Evolutionary conservation across 2,888 invertebrate species (phyloP), one percentile per base, ranked within the genome.

Genomic region (Neocrepidodera transversa): DNA sequence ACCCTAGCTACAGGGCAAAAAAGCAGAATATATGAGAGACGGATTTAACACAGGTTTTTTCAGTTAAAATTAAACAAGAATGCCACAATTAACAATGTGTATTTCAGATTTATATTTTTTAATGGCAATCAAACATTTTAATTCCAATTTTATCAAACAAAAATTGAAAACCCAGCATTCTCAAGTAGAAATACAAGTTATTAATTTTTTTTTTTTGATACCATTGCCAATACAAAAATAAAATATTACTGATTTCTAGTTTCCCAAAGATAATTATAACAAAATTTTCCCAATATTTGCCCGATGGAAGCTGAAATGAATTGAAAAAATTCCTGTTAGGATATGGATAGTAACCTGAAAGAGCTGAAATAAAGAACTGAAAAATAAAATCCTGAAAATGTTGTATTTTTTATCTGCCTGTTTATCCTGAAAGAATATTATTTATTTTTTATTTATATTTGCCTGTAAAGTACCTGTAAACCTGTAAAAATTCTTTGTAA

Each of bases 1-100:
- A 78, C 79, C 79, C 78, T 78, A 78, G 79, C 79, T 79, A 79
- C 72, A 78, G 79, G 79, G 78, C 79, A 79, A 75, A 79, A 78
- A 74, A 79, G 75, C 74, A 79, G 71, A 73, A 70, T 66, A 67
- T 57, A 72, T 73, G 60, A 72, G 72, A 70, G 72, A 71, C 51
- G 64, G 54, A 62, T 58, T 42, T 40, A 59, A 63, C 42, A 64
- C 49, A 55, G 40, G 54, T 60, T 57, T 49, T 47, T 48, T 52
- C 54, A 30, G 17, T 26, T 36, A 32, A 60, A 53, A 26, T 11
- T 16, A 30, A 48, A 20, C 20, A 30, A 58, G 45, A 50, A 57
- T 50, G 56, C 23, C 43, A 43, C 43, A 43, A 42, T 42, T 50
- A 50, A 18, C 36, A 2, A 50, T 23, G 3, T 23, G 3, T 23